Conservation (phyloP, 1,140 invertebrate genomes). For the Capitella teleta region DNA sequence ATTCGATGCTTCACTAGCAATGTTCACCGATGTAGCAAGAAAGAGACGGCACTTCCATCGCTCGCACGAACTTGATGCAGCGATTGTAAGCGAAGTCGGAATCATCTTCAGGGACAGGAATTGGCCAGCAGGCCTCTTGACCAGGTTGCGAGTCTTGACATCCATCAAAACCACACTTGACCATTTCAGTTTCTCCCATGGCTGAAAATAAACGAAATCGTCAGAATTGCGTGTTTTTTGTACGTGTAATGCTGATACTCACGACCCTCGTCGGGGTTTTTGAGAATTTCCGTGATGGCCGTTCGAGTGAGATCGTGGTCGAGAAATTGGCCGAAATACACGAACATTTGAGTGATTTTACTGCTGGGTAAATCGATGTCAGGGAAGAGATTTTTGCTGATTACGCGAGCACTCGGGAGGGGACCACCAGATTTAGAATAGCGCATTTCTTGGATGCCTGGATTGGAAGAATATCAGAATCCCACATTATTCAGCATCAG, state of each 20-base stretch:
- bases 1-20: neutral
- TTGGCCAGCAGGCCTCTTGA: neutral
- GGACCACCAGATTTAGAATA: slow-evolving; percentile 11
- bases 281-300: slow-evolving; percentile 11
- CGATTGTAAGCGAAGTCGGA: slow-evolving; percentile 2
- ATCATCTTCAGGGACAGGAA: slow-evolving; percentile 7
- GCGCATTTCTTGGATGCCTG: slow-evolving; percentile 1
- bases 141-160: neutral
- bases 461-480: too few relatives aligned
- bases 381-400: slow-evolving; percentile 51
- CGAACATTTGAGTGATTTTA: slow-evolving; percentile 55
- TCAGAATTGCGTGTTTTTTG: neutral
- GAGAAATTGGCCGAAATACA: slow-evolving; percentile 79
- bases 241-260: too few relatives aligned
- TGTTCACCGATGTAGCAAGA: neutral
- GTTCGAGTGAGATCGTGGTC: slow-evolving; percentile 49
- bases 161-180: slow-evolving; percentile 8
- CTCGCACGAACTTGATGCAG: slow-evolving; percentile 10
- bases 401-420: slow-evolving; percentile 57
- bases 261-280: too few relatives aligned
- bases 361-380: slow-evolving; percentile 41
- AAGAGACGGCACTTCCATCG: slow-evolving; percentile 3
- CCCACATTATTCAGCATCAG: too few relatives aligned
- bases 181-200: neutral
- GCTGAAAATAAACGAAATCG: neutral